phyloP scores from a whole-genome alignment of 1,140 invertebrate genomes.

The Drosophila simulans region DNA sequence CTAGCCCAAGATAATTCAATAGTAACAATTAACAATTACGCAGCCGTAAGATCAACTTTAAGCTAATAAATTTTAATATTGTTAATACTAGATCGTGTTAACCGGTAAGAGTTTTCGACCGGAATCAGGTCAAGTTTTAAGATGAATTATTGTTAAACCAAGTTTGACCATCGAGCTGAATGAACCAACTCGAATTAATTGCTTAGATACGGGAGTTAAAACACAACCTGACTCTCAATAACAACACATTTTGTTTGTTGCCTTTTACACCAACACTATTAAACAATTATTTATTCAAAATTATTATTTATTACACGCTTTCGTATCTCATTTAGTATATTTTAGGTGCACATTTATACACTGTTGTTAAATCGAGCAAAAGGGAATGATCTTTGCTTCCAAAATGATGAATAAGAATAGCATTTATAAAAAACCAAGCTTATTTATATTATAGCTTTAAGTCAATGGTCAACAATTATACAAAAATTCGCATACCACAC shows the following conservation, averaged over 20 bases:
- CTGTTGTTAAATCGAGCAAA: conserved; percentile 53
- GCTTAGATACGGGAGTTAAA: not conserved
- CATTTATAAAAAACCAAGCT: conserved; percentile 44
- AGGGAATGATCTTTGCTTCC: conserved; percentile 47
- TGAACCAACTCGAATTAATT: conserved; percentile 28
- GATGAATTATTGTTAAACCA: conserved; percentile 37
- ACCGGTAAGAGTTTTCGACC: not conserved
- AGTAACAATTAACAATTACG: conserved; percentile 59
- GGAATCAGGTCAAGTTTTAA: conserved; percentile 21
- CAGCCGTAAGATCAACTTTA: conserved; percentile 37
- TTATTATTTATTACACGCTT: conserved; percentile 47
- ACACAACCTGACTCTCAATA: conserved; percentile 1
- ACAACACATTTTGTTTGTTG: conserved; percentile 23
- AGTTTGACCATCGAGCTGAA: conserved; percentile 22
- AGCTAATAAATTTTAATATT: conserved; percentile 39
- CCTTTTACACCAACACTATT: conserved; percentile 25
- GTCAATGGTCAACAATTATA: conserved; percentile 13
- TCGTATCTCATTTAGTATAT: conserved; percentile 45
- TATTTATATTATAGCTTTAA: conserved; percentile 36
- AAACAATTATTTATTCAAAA: conserved; percentile 38
- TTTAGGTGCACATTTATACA: conserved; percentile 30
- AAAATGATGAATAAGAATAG: conserved; percentile 54
- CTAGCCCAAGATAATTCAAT: conserved; percentile 53
- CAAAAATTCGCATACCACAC: conserved; percentile 19
- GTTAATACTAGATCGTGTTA: conserved; percentile 44